Conservation (phyloP, 2,113 vertebrate genomes). For the Rutilus rutilus region DNA sequence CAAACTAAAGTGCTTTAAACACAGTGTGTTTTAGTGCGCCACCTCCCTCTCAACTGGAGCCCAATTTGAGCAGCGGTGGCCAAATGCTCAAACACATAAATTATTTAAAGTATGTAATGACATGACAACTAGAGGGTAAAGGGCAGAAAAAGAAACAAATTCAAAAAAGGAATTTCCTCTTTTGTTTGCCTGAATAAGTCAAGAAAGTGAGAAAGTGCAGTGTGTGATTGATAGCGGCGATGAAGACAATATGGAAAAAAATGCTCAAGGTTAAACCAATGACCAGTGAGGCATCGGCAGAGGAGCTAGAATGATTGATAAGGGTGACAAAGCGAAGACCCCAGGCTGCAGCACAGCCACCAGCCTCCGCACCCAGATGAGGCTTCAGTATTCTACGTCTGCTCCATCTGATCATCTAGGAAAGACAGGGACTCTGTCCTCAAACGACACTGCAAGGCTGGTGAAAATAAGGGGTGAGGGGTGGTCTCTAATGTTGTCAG, state of each 20-base stretch:
- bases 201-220: constrained; percentile 3
- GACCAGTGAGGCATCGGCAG: constrained; percentile 62
- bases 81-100: constrained; percentile 2
- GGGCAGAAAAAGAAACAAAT: neutral
- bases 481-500: constrained; percentile 12
- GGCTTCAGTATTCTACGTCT: constrained; percentile 33
- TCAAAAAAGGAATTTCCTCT: neutral
- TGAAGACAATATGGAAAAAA: constrained; percentile 47
- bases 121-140: constrained; percentile 5
- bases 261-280: constrained; percentile 67
- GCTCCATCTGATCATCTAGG: constrained; percentile 27
- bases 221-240: constrained; percentile 63
- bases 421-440: constrained; percentile 30
- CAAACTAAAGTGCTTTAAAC: constrained; percentile 23
- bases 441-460: neutral
- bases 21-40: neutral
- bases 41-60: neutral
- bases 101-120: neutral
- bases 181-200: neutral
- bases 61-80: constrained; percentile 25
- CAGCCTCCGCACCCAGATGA: constrained; percentile 46
- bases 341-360: constrained; percentile 43
- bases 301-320: constrained; percentile 66
- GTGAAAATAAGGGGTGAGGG: neutral
- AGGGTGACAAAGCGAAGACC: constrained; percentile 61